Percentiles rank a stretch among this genome's conserved stretches.
Conservation (phyloP, 2,888 invertebrate species). For the Temnothorax unifasciatus region DNA sequence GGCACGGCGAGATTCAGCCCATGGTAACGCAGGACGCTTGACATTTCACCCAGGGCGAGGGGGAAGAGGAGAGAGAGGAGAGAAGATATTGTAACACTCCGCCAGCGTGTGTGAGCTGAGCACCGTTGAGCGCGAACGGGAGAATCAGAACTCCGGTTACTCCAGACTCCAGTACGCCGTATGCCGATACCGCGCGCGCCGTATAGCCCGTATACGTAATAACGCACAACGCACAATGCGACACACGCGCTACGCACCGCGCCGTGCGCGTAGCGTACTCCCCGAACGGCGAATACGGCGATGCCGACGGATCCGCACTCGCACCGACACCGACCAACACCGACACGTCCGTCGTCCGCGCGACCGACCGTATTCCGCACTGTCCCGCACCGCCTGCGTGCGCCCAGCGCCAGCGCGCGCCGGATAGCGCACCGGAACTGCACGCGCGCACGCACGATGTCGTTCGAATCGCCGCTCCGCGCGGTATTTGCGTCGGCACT, state of each 20-base stretch:
- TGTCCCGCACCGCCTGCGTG: background rate
- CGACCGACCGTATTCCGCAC: constrained; percentile 30
- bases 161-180: background rate
- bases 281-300: background rate
- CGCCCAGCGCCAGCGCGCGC: constrained; percentile 24
- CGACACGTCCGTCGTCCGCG: constrained; percentile 63
- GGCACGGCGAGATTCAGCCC: constrained; percentile 64
- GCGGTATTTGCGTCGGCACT: no score
- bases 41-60: constrained; percentile 63
- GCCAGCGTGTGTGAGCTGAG: background rate
- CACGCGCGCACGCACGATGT: constrained; percentile 61
- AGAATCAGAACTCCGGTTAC: background rate
- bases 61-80: background rate
- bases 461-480: constrained; percentile 66
- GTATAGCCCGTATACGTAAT: background rate
- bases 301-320: no score
- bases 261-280: constrained; percentile 20
- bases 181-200: constrained; percentile 36
- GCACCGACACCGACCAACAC: background rate
- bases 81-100: background rate
- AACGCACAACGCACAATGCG: background rate
- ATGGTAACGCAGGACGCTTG: constrained; percentile 68
- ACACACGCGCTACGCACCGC: constrained; percentile 16
- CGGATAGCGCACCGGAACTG: constrained; percentile 49
- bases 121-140: background rate